Conservation (phyloP, 2,888 invertebrate species). For the Apantesis nais region DNA sequence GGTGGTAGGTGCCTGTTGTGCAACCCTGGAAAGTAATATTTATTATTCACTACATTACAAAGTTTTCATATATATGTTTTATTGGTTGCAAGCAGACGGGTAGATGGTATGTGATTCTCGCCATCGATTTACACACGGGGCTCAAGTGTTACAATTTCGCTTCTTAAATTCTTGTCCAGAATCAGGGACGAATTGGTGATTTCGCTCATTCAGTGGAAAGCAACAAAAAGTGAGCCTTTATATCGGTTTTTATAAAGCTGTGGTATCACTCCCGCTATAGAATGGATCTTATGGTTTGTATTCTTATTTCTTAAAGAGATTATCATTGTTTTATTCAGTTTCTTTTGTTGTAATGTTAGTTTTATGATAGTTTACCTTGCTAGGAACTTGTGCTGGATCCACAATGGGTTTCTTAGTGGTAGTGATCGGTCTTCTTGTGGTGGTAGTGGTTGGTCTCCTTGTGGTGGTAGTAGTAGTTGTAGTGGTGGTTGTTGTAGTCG, state of each 20-base stretch:
- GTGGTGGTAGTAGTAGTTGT: slow-evolving; percentile 23
- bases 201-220: neutral
- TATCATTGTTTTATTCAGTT: neutral
- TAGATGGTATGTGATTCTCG: too few relatives aligned
- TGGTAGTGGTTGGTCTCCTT: slow-evolving; percentile 45
- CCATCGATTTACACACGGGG: too few relatives aligned
- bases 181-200: too few relatives aligned
- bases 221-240: neutral
- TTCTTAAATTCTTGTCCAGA: too few relatives aligned
- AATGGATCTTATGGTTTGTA: neutral
- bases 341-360: neutral
- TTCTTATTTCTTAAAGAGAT: neutral
- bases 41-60: neutral
- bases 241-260: neutral
- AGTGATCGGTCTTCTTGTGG: slow-evolving; percentile 46
- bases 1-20: slow-evolving; percentile 90
- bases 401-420: slow-evolving; percentile 57
- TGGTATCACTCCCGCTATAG: neutral
- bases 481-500: slow-evolving; percentile 36
- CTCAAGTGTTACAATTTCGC: too few relatives aligned
- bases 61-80: neutral
- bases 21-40: slow-evolving; percentile 74
- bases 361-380: slow-evolving; percentile 55
- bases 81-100: too few relatives aligned
- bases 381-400: slow-evolving; percentile 62